Percentiles rank a stretch among this genome's conserved stretches.
Evolutionary conservation across 2,113 vertebrate genomes (phyloP).

Genomic region (Conger conger): DNA sequence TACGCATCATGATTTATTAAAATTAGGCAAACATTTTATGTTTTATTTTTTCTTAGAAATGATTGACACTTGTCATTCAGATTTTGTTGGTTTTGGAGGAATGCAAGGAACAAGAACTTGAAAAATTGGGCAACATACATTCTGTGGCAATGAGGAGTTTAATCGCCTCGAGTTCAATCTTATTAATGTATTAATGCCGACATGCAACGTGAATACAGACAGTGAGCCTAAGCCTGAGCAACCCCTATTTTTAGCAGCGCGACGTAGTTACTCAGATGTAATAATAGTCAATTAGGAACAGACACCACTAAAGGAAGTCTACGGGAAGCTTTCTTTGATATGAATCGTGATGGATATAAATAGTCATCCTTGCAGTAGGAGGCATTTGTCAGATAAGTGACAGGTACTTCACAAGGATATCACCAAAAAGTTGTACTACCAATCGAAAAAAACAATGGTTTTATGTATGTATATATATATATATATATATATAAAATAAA

Average conservation of each 20-base stretch:
- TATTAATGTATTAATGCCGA: background rate
- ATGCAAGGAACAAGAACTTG: background rate
- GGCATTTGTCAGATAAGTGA: background rate
- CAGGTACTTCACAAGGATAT: background rate
- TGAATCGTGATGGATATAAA: background rate
- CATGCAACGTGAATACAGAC: background rate
- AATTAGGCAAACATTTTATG: no score
- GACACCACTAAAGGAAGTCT: background rate
- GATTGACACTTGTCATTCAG: no score
- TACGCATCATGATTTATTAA: no score
- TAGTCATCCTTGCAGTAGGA: background rate
- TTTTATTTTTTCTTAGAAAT: no score
- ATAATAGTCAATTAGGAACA: conserved; percentile 3
- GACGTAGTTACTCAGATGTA: background rate
- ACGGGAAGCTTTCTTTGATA: background rate
- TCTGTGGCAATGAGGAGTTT: background rate
- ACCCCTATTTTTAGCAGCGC: background rate
- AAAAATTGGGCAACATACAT: background rate
- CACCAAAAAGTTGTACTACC: background rate
- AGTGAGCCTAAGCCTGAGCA: background rate
- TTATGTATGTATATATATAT: no score
- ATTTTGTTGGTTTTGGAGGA: no score
- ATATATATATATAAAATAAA: background rate
- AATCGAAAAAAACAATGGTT: background rate
- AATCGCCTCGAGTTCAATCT: background rate